Conservation (phyloP, 2,888 invertebrate species). For the Trissolcus brochymenae region DNA sequence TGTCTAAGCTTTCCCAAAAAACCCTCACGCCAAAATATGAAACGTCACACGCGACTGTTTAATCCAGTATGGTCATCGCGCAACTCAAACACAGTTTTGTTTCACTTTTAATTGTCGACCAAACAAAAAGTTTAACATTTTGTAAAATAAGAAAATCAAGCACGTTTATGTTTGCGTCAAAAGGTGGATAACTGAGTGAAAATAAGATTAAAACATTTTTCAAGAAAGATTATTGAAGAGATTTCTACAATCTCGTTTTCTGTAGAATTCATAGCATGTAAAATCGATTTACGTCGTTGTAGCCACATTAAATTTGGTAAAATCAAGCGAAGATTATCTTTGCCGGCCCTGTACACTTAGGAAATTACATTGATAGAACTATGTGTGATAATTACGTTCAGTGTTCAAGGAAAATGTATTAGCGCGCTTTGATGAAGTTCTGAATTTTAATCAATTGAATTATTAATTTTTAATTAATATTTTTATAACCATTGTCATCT, state of each 20-base stretch:
- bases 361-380: slow-evolving; percentile 58
- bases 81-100: slow-evolving; percentile 3
- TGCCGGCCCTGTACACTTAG: slow-evolving; percentile 49
- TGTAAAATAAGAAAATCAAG: no score
- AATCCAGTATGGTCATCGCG: slow-evolving; percentile 27
- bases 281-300: slow-evolving; percentile 56
- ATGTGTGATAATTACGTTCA: slow-evolving; percentile 56
- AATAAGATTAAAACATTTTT: slow-evolving; percentile 45
- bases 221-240: slow-evolving; percentile 51
- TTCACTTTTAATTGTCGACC: slow-evolving; percentile 9
- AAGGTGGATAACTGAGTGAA: no score
- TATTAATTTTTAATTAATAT: slow-evolving; percentile 40
- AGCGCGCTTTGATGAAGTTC: slow-evolving; percentile 48
- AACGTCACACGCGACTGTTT: slow-evolving; percentile 42
- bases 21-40: slow-evolving; percentile 35
- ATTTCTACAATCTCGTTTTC: slow-evolving; percentile 54
- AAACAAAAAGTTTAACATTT: not conserved
- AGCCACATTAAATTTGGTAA: slow-evolving; percentile 56
- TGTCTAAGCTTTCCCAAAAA: slow-evolving; percentile 32
- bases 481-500: no score
- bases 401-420: slow-evolving; percentile 51
- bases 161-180: no score
- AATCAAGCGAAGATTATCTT: slow-evolving; percentile 59
- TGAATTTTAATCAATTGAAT: slow-evolving; percentile 54
- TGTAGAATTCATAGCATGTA: slow-evolving; percentile 55